Percentiles rank a stretch among this genome's conserved stretches.
Evolutionary conservation across 2,888 invertebrate genomes (phyloP).

Genomic region (Xylota sylvarum): DNA sequence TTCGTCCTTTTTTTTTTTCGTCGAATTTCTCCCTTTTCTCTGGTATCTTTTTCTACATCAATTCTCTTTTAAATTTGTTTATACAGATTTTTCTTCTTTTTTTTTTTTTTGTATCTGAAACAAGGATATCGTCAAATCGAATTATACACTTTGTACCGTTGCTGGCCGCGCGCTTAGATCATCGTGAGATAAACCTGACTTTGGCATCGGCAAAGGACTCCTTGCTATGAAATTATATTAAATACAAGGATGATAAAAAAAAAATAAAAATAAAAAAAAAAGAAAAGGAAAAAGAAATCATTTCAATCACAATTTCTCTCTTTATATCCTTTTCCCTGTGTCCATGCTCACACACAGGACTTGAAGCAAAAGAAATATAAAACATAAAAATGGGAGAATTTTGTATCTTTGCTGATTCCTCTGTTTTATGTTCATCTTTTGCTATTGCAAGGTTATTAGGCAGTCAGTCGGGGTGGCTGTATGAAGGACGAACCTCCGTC

Average conservation of each 20-base stretch:
- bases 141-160: constrained; percentile 39
- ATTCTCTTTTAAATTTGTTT: constrained; percentile 49
- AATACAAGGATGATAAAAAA: constrained; percentile 4
- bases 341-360: constrained; percentile 27
- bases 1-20: constrained; percentile 3
- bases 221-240: constrained; percentile 39
- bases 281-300: constrained; percentile 9
- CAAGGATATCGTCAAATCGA: constrained; percentile 63
- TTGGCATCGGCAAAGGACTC: constrained; percentile 34
- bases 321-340: constrained; percentile 32
- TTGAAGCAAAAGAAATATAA: constrained; percentile 13
- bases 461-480: constrained; percentile 48
- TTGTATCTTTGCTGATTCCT: constrained; percentile 59
- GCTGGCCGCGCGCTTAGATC: constrained; percentile 24
- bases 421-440: constrained; percentile 69
- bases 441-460: constrained; percentile 60
- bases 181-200: constrained; percentile 30
- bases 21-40: background rate
- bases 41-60: constrained; percentile 29
- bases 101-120: constrained; percentile 9
- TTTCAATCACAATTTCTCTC: constrained; percentile 54
- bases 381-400: constrained; percentile 29
- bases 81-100: constrained; percentile 13
- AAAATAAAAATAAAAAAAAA: constrained; percentile 3
- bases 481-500: constrained; percentile 62